A percentile compares a stretch with the other conserved stretches of the same genome.
phyloP scores from a whole-genome alignment of 2,797 vertebrate genomes.

The Aldrovandia affinis region DNA sequence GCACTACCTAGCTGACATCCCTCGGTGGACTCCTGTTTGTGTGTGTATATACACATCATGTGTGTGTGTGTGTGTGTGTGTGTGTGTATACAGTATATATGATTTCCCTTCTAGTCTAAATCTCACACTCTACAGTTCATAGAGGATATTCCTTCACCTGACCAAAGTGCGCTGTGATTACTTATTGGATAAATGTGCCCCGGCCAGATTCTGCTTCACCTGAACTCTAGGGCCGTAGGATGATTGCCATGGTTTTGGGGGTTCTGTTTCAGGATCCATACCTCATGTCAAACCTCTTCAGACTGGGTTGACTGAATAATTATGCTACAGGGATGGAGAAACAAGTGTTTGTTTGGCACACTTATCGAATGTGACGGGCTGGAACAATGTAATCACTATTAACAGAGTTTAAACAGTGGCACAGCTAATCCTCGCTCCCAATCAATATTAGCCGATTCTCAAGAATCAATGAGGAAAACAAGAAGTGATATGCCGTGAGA shows the following conservation, averaged over 20 bases:
- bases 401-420: neutral
- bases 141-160: neutral
- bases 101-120: neutral
- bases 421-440: neutral
- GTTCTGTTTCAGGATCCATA: neutral
- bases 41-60: too few species aligned
- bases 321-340: neutral
- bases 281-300: neutral
- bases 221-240: neutral
- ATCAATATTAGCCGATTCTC: conserved; percentile 8
- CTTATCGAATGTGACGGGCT: conserved; percentile 5
- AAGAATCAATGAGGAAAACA: neutral
- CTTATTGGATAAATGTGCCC: too few species aligned
- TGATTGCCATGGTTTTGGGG: neutral
- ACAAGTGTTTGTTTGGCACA: neutral
- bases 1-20: too few species aligned
- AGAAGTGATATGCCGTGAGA: neutral
- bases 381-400: conserved; percentile 2
- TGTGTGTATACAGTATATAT: too few species aligned
- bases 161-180: neutral
- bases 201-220: too few species aligned
- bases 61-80: too few species aligned
- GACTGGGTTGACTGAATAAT: neutral
- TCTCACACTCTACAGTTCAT: neutral
- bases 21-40: too few species aligned